phyloP scores from a whole-genome alignment of 2,888 invertebrate genomes.

The Eilema depressum region DNA sequence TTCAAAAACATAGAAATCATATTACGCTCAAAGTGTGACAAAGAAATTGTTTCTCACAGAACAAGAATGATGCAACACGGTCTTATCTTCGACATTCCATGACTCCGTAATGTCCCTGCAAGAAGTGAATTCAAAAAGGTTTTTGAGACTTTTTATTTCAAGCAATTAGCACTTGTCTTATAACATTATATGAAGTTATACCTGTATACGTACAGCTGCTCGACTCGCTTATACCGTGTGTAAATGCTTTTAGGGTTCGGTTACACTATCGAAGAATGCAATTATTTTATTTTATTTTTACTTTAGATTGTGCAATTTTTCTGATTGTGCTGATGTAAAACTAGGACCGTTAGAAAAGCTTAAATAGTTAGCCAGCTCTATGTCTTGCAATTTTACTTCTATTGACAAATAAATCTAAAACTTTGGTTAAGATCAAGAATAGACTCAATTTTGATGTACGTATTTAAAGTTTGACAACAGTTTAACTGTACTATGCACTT shows the following conservation, averaged over 20 bases:
- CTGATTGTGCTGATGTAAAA: no score
- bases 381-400: no score
- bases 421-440: no score
- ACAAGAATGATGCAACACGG: conserved; percentile 30
- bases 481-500: neutral
- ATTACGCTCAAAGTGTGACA: conserved; percentile 1
- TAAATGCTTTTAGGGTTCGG: neutral
- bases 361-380: no score
- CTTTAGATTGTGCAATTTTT: no score
- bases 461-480: neutral
- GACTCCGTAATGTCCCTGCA: conserved; percentile 27
- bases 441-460: no score
- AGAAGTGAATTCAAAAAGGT: conserved; percentile 33
- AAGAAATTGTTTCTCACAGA: conserved; percentile 12
- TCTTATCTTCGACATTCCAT: conserved; percentile 32
- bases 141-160: conserved; percentile 24
- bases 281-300: neutral
- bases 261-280: neutral
- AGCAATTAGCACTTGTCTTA: conserved; percentile 28
- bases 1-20: conserved; percentile 8
- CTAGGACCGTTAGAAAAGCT: no score
- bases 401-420: no score
- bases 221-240: conserved; percentile 23
- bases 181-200: conserved; percentile 24
- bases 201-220: conserved; percentile 6